Conservation (phyloP, 64 coral and sea anemone genomes). For the Hydrozoanthus tunicans region DNA sequence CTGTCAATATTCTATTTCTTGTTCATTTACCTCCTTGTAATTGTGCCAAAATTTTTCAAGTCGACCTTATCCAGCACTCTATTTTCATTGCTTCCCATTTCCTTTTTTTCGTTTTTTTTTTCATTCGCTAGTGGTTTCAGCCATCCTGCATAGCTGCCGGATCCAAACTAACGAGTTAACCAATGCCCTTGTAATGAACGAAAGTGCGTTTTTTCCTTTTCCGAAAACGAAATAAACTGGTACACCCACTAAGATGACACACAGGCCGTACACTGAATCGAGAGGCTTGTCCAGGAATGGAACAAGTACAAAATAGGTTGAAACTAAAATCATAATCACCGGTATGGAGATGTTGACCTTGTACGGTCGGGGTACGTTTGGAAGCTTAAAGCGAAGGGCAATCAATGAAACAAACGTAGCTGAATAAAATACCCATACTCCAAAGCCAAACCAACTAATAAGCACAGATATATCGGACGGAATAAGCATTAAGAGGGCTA, state of each 20-base stretch:
- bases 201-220: background rate
- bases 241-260: slow-evolving; percentile 12
- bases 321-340: slow-evolving; percentile 19
- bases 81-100: background rate
- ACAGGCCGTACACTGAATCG: slow-evolving; percentile 42
- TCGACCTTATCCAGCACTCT: no score
- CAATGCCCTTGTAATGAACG: background rate
- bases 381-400: slow-evolving; percentile 19
- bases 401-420: slow-evolving; percentile 41
- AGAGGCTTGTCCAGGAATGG: slow-evolving; percentile 35
- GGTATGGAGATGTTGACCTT: slow-evolving; percentile 28
- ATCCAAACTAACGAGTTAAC: background rate
- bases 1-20: no score
- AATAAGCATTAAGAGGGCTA: slow-evolving; percentile 40
- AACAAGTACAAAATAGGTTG: slow-evolving; percentile 43
- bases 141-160: slow-evolving; percentile 9
- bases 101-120: no score
- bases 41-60: no score
- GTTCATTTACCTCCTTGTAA: no score
- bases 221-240: slow-evolving; percentile 37
- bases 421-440: slow-evolving; percentile 45
- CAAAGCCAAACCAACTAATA: slow-evolving; percentile 48
- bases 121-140: background rate
- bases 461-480: slow-evolving; percentile 34
- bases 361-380: background rate